Percentiles rank a stretch among this genome's conserved stretches.
Evolutionary conservation across 2,797 vertebrate genomes (phyloP).

Genomic region (Clarias platycephalus): DNA sequence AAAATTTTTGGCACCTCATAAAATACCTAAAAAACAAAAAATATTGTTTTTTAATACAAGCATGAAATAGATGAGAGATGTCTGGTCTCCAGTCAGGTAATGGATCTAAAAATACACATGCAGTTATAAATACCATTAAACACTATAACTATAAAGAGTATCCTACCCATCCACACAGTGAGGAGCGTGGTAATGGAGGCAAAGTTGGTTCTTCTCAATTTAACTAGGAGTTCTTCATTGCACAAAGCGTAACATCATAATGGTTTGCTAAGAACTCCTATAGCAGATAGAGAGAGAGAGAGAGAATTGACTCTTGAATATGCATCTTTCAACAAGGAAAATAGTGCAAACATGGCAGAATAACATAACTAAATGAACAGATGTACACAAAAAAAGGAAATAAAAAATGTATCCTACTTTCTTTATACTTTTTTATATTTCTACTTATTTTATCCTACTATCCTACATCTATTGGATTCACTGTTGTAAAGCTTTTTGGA

Average conservation of each 20-base stretch:
- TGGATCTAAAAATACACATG: background rate
- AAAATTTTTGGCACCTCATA: background rate
- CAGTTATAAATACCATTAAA: background rate
- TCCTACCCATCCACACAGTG: background rate
- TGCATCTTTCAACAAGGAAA: background rate
- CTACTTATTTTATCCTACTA: too few relatives aligned
- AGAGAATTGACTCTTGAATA: background rate
- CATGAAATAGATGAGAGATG: background rate
- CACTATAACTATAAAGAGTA: background rate
- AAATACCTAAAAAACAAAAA: background rate
- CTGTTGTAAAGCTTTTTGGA: background rate
- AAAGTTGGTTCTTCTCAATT: background rate
- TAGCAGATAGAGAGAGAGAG: background rate
- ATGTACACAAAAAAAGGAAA: background rate
- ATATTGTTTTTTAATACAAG: too few relatives aligned
- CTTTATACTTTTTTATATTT: too few relatives aligned
- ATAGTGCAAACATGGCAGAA: background rate
- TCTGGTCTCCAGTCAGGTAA: background rate
- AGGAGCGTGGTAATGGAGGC: background rate
- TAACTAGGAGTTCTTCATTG: background rate
- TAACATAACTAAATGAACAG: background rate
- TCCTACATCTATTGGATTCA: background rate
- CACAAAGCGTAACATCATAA: background rate
- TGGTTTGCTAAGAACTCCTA: background rate
- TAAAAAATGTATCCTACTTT: background rate